Base-by-base conservation (phyloP, 2,888 invertebrate genomes). In the Brassicogethes aeneus region DNA sequence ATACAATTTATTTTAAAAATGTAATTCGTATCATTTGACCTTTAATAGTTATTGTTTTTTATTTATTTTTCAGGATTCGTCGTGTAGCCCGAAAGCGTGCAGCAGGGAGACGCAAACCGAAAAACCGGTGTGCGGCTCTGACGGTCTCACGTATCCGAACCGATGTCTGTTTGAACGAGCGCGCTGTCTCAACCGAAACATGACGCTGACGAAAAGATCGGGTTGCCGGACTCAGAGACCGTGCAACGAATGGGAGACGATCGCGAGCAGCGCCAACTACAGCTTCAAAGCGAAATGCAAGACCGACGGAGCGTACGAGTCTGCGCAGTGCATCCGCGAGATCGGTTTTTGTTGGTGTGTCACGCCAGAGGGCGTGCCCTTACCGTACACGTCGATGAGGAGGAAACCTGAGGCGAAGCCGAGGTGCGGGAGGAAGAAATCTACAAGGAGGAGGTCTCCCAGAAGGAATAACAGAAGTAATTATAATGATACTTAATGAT, bases 311-410 rank as follows among this genome's bases (percentile, higher is more conserved):
- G 80, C 79, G 2, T 94, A 85, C 65, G 82, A 86, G 1, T 78
- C 86, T 7, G 81, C 89, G 43, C 94, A 94, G 70, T 94, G 93
- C 62, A 80, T 87, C 57, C 71, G 74, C 3, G 80, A 80, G 40
- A 82, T 86, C 2, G 79, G 78, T 29, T 62, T 49, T 40, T 59
- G 60, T 37, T 59, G 59, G 60, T 95, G 94, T 65, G 92, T 91
- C 44, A 86, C 87, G 1, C 78, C 81, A 2, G 79, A 82, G 51
- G 94, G 94, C 31, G 79, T 79, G 52, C 90, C 89, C 1, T 74
- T 93, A 39, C 80, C 84, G 7, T 85, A 87, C 55, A 88, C 89
- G 2, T 80, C 87, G 3, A 80, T 83, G 8, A 76, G 79, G 47
- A 55, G 58, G 41, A 55, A 53, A 23, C 52, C 57, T n/a, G 78